These are phyloP conservation scores for Palaemon carinicauda DNA, from an alignment of 1,140 invertebrate genomes.

Conservation along the genomic window DNA sequence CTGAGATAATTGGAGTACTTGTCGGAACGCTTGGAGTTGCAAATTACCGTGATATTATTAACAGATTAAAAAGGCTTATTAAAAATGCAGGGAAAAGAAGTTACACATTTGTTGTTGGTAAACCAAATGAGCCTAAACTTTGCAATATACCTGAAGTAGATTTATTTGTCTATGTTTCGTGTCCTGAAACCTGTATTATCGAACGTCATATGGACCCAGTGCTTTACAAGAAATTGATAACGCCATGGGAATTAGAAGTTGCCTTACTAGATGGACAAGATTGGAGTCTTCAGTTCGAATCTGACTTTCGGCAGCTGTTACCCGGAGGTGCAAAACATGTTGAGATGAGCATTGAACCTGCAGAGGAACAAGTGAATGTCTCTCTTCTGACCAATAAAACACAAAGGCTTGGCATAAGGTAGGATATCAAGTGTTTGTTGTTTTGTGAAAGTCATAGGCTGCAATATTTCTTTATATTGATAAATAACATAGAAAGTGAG, in stretches of 20 bases:
- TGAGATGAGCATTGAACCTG: constrained; percentile 40
- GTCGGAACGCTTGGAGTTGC: constrained; percentile 86
- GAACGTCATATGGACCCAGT: constrained; percentile 75
- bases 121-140: constrained; percentile 89
- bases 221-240: constrained; percentile 88
- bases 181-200: constrained; percentile 84
- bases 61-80: constrained; percentile 77
- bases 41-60: constrained; percentile 81
- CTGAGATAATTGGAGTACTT: constrained; percentile 84
- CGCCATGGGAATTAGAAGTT: constrained; percentile 91
- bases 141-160: constrained; percentile 95
- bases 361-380: constrained; percentile 58
- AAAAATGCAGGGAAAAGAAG: constrained; percentile 81
- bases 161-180: constrained; percentile 88
- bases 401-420: constrained; percentile 59
- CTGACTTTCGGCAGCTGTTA: constrained; percentile 80
- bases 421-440: not conserved
- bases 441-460: not conserved
- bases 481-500: too few species aligned
- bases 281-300: constrained; percentile 73
- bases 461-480: too few species aligned
- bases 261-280: constrained; percentile 75
- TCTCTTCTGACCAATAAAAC: constrained; percentile 62
- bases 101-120: constrained; percentile 91
- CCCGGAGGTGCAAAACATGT: constrained; percentile 66